These are phyloP conservation scores for Musca domestica DNA, from an alignment of 1,140 invertebrate species.

Conservation along the genomic window DNA sequence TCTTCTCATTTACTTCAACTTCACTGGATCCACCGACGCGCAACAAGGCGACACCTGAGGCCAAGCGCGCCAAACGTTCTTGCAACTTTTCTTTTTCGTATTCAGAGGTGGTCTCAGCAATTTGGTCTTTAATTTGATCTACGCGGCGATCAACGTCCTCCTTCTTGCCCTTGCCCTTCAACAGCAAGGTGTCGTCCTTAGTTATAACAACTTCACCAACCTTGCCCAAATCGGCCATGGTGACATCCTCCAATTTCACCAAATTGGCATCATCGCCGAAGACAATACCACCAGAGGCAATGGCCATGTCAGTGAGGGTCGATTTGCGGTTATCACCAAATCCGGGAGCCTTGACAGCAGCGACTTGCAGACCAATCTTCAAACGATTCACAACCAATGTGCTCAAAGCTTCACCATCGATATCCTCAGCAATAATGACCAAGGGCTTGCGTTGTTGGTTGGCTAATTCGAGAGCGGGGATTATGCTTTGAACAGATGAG, in stretches of 20 bases:
- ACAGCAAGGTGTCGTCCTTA: constrained; percentile 95
- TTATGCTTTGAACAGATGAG: constrained; percentile 93
- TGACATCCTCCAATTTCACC: constrained; percentile 94
- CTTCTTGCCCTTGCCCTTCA: constrained; percentile 87
- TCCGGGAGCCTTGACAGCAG: constrained; percentile 98
- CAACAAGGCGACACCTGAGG: constrained; percentile 93
- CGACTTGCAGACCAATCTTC: constrained; percentile 96
- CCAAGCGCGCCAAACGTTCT: constrained; percentile 91
- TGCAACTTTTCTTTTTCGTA: constrained; percentile 99
- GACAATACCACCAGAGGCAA: constrained; percentile 93
- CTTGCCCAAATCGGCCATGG: constrained; percentile 83
- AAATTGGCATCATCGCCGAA: constrained; percentile 98
- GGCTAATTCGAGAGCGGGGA: constrained; percentile 95
- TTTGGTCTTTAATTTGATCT: constrained; percentile 93
- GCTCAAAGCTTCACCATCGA: constrained; percentile 97
- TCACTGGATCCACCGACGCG: constrained; percentile 97
- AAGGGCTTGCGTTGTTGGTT: constrained; percentile 93
- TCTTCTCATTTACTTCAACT: constrained; percentile 99
- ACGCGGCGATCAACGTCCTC: constrained; percentile 84
- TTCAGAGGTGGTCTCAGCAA: constrained; percentile 90
- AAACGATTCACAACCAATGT: constrained; percentile 97
- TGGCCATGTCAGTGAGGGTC: constrained; percentile 96
- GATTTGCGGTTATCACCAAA: constrained; percentile 99
- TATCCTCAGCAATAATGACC: constrained; percentile 97
- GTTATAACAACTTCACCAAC: constrained; percentile 96